Evolutionary conservation across 2,113 vertebrate species (phyloP), one percentile per base, ranked within the genome.

Genomic region (Clupea harengus): DNA sequence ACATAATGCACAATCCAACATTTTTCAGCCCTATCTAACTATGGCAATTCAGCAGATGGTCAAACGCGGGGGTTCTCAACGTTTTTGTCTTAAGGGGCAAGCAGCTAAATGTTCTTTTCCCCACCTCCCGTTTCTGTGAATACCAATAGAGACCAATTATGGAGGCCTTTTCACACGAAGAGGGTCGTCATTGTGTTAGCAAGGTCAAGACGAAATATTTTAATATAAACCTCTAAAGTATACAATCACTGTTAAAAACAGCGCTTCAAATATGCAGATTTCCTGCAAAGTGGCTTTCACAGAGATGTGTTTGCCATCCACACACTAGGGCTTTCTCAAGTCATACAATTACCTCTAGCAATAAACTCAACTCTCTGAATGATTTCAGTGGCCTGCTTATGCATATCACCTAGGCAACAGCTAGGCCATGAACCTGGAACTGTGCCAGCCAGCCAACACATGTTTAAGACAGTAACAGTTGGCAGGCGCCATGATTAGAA

Each of bases 381-480:
- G 72, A 44, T 78, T 78, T 44, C 72, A 15, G 28, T 15, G 72
- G 72, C 39, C 28, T 78, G 72, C 10, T 44, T 32, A 78, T 78
- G 9, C 72, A 39, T 78, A 78, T 78, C 72, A 78, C 72, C 72
- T 39, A 39, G 72, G 72, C 72, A 78, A 78, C 72, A 78, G 72
- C 72, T 39, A 15, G 13, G 72, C 28, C 72, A 32, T 4, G 28
- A 78, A 39, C 11, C 28, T 78, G 72, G 72, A 8, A 39, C 11
- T 3, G 32, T 6, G 72, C 72, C 72, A 78, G 72, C 11, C 25
- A 32, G 10, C 72, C 9, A 39, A 39, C 11, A 4, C 39, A 32
- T 78, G 13, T 78, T 60, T 60, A 22, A 22, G 18, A 22, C 18
- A 22, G 54, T 60, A 6, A 22, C 4, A 60, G 20, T 60, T 20